phyloP scores from a whole-genome alignment of 2,113 vertebrate species.

The Scytalopus superciliaris region DNA sequence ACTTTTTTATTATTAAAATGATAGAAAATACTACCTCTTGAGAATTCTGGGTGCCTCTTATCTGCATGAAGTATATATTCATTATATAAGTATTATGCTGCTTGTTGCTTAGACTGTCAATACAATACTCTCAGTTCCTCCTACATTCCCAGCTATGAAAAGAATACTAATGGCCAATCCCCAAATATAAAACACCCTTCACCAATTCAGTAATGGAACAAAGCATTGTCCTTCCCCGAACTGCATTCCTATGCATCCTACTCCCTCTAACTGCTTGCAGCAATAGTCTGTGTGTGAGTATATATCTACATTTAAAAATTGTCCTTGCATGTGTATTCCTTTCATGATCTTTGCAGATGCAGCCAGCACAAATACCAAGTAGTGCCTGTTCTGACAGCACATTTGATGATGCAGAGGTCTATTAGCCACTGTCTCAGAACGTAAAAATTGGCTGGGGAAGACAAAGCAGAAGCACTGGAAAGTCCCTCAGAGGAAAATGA shows the following conservation, averaged over 20 bases:
- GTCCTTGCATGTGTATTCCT: neutral
- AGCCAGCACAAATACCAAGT: neutral
- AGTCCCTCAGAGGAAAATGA: neutral
- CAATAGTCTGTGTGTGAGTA: fast-evolving
- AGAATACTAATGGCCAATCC: neutral
- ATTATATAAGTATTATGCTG: neutral
- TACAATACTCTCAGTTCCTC: neutral
- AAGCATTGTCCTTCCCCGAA: neutral
- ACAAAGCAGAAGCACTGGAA: neutral
- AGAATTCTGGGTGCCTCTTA: neutral
- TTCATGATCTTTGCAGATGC: neutral
- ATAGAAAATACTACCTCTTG: neutral
- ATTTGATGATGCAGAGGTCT: neutral
- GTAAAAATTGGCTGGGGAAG: neutral
- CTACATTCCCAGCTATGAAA: neutral
- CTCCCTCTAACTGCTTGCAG: neutral
- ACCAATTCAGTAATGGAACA: neutral
- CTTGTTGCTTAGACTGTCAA: neutral
- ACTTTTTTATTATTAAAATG: neutral
- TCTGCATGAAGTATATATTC: neutral
- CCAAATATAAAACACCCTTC: neutral
- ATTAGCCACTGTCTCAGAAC: neutral
- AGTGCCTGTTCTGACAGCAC: neutral
- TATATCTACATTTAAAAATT: neutral
- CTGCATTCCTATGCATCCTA: neutral